A percentile compares a stretch with the other conserved stretches of the same genome.
These are phyloP conservation scores for Athene cunicularia DNA, from an alignment of 2,113 vertebrate genomes.

Conservation along the genomic window DNA sequence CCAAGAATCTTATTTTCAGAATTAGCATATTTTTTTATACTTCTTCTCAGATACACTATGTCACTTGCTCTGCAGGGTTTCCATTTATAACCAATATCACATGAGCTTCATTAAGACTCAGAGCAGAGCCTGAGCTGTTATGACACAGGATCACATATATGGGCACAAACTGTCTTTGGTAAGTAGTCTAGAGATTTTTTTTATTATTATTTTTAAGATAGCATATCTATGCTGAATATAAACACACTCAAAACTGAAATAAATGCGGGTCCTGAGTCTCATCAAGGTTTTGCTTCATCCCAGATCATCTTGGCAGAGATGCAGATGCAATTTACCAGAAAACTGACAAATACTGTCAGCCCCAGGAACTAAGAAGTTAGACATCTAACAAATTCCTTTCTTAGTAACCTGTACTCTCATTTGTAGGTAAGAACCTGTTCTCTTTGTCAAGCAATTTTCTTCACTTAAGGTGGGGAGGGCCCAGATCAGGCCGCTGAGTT, in stretches of 20 bases:
- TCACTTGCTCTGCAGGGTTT: slow-evolving; percentile 40
- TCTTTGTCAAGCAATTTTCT: not conserved
- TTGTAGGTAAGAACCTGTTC: not conserved
- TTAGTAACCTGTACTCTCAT: not conserved
- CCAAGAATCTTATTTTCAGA: slow-evolving; percentile 48
- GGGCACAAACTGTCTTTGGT: not conserved
- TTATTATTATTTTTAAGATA: not conserved
- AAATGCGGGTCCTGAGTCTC: not conserved
- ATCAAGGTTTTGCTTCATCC: not conserved
- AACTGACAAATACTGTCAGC: not conserved
- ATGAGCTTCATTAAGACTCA: slow-evolving; percentile 42
- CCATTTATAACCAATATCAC: slow-evolving; percentile 47
- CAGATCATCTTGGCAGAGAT: not conserved
- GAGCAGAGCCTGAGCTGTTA: slow-evolving; percentile 14
- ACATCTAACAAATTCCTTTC: not conserved
- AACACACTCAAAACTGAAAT: not conserved
- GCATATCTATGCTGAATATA: not conserved
- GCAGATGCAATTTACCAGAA: not conserved
- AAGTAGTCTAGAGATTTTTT: not conserved
- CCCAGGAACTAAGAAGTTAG: not conserved
- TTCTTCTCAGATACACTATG: slow-evolving; percentile 53
- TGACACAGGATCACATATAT: slow-evolving; percentile 7
- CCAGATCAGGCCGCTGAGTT: not conserved
- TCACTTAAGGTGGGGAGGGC: not conserved
- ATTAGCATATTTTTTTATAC: slow-evolving; percentile 61